A percentile compares a stretch with the other conserved stretches of the same genome.
These are phyloP conservation scores for Anastatus disparis DNA, from an alignment of 1,140 invertebrate genomes.

Conservation along the genomic window DNA sequence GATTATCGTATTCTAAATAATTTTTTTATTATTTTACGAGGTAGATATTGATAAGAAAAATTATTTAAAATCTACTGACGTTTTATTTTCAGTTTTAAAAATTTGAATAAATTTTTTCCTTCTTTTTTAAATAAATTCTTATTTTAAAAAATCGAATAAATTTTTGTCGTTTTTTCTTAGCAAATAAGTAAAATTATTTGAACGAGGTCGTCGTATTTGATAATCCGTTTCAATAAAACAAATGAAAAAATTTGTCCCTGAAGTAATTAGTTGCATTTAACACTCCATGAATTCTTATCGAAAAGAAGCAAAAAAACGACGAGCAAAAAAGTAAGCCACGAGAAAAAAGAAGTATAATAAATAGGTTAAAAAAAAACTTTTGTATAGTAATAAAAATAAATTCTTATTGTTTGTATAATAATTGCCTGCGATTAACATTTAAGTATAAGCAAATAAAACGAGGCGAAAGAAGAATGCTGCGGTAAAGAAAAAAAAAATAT, in stretches of 20 bases:
- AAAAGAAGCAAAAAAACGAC: not conserved
- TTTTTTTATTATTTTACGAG: too few species aligned
- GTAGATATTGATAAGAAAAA: not conserved
- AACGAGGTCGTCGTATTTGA: too few species aligned
- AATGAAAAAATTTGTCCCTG: too few species aligned
- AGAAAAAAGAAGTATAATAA: not conserved
- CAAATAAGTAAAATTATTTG: too few species aligned
- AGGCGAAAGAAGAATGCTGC: not conserved
- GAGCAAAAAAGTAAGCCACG: not conserved
- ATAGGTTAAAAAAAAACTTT: slow-evolving; percentile 4
- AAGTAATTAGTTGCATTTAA: too few species aligned
- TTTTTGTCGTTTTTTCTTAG: too few species aligned
- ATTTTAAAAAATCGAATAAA: too few species aligned
- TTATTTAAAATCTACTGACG: not conserved
- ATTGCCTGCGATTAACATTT: slow-evolving; percentile 18
- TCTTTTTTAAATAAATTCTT: too few species aligned
- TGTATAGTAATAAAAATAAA: slow-evolving; percentile 24
- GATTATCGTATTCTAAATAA: too few species aligned
- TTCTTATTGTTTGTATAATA: slow-evolving; percentile 33
- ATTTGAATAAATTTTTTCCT: not conserved
- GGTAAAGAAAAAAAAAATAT: not conserved
- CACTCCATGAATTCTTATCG: too few species aligned
- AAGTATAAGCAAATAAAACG: not conserved
- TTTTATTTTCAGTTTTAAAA: not conserved
- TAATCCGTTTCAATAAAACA: too few species aligned